Conservation (phyloP, 2,113 vertebrate genomes). For the Sarotherodon lohbergeri region DNA sequence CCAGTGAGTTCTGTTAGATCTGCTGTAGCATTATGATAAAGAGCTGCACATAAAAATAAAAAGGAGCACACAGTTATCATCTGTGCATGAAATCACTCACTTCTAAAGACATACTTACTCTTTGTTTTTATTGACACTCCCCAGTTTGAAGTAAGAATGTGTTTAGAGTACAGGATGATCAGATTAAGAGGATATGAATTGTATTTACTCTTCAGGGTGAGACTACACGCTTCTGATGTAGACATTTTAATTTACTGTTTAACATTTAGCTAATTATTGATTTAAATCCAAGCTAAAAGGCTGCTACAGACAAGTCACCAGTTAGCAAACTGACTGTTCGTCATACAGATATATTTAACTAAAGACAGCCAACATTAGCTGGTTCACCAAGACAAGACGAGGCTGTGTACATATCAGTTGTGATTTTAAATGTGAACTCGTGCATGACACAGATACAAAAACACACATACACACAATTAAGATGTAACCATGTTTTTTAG, state of each 20-base stretch:
- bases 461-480: no score
- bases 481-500: no score
- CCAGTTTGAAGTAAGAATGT: not conserved
- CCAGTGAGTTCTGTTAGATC: not conserved
- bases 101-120: not conserved
- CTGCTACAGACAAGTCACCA: not conserved
- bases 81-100: not conserved
- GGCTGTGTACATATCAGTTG: no score
- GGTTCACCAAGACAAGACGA: no score
- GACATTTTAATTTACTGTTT: not conserved
- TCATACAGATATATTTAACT: not conserved
- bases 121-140: fast-evolving
- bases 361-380: no score
- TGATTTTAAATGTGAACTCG: no score
- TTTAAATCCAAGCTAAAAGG: not conserved
- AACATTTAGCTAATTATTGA: not conserved
- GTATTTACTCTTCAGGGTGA: not conserved
- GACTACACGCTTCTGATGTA: not conserved
- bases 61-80: not conserved
- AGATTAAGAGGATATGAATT: not conserved
- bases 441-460: no score
- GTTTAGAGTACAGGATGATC: not conserved
- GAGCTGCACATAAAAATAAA: not conserved
- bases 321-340: not conserved
- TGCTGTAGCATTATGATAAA: not conserved